Conservation (phyloP, 2,113 vertebrate species). For the Apodemus speciosus region DNA sequence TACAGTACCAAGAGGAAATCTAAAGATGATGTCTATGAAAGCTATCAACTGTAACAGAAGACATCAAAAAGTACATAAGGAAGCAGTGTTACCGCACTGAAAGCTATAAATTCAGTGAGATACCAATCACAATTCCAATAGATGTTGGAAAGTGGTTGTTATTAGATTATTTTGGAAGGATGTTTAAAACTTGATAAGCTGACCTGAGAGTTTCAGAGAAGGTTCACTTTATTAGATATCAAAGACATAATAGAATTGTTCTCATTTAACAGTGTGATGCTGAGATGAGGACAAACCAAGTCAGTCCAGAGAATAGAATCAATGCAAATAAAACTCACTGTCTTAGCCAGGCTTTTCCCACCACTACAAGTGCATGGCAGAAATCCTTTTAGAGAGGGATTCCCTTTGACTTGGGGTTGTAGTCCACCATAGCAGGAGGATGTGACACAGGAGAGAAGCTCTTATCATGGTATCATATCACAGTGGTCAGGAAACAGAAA, state of each 20-base stretch:
- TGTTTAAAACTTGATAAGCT: neutral
- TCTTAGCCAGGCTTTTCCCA: neutral
- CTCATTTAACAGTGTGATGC: neutral
- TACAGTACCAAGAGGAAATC: constrained; percentile 8
- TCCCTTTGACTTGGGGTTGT: neutral
- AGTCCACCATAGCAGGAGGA: too few relatives aligned
- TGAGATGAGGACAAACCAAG: neutral
- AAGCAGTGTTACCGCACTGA: neutral
- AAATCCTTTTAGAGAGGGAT: neutral
- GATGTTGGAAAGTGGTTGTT: neutral
- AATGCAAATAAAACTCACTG: neutral
- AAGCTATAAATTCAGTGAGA: neutral
- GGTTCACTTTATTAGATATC: neutral
- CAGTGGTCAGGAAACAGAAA: neutral
- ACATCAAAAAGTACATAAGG: neutral
- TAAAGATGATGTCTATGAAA: neutral
- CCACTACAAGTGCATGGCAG: neutral
- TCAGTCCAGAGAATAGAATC: neutral
- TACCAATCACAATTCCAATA: constrained; percentile 3
- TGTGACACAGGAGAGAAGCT: neutral
- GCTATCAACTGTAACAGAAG: neutral
- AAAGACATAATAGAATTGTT: neutral
- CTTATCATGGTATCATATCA: neutral
- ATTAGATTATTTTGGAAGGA: neutral
- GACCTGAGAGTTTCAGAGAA: constrained; percentile 21